Conservation (phyloP, 2,888 invertebrate genomes). For the Meteorus cinctellus region DNA sequence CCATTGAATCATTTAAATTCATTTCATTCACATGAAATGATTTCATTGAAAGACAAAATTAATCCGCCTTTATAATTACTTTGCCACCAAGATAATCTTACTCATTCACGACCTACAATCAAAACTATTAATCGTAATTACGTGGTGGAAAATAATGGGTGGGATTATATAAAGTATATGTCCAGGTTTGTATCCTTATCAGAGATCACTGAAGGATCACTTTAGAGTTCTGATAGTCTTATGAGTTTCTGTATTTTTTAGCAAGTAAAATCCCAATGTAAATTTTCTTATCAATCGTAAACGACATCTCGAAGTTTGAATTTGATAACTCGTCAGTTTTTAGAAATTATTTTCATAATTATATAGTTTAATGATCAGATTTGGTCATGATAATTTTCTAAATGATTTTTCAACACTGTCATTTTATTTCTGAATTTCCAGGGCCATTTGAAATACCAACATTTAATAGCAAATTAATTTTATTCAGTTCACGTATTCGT, state of each 20-base stretch:
- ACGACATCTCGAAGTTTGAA: background rate
- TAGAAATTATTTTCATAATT: background rate
- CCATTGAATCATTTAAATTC: background rate
- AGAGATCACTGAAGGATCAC: background rate
- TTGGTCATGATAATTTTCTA: background rate
- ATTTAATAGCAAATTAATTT: background rate
- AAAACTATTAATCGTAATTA: conserved; percentile 11
- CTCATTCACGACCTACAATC: background rate
- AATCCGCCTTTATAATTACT: conserved; percentile 4
- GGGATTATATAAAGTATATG: background rate
- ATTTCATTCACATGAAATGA: background rate
- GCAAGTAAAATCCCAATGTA: background rate
- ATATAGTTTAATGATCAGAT: background rate
- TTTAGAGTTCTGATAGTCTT: background rate
- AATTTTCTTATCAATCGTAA: background rate
- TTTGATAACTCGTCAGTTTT: background rate
- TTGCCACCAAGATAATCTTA: background rate
- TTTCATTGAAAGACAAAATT: background rate
- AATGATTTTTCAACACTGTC: background rate
- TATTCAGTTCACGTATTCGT: background rate
- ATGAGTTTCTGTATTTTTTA: background rate
- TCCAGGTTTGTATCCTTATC: background rate
- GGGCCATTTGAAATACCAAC: background rate
- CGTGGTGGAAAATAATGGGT: background rate
- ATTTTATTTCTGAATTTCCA: background rate